Evolutionary conservation across 1,140 invertebrate species (phyloP).

Genomic region (Hyles euphorbiae): DNA sequence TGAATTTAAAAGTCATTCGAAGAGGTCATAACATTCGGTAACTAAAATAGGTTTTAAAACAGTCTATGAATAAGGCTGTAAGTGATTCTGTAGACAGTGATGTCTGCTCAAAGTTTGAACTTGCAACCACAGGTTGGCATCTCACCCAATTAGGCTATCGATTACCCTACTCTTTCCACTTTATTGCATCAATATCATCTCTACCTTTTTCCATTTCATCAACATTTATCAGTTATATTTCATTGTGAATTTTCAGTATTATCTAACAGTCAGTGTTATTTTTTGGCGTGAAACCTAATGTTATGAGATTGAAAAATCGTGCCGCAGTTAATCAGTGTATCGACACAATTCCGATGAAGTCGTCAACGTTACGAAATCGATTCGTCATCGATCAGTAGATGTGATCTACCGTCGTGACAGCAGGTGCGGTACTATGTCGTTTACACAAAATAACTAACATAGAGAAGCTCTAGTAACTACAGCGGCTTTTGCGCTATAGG

Average conservation of each 20-base stretch:
- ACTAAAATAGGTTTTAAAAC: no score
- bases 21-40: no score
- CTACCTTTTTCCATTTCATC: background rate
- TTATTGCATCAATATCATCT: no score
- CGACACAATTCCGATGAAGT: slow-evolving; percentile 57
- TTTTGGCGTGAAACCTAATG: background rate
- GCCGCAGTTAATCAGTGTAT: slow-evolving; percentile 35
- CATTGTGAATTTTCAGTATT: background rate
- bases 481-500: background rate
- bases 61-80: no score
- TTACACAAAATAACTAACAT: slow-evolving; percentile 3
- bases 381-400: slow-evolving; percentile 61
- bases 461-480: background rate
- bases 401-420: slow-evolving; percentile 68
- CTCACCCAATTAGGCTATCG: no score
- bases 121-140: no score
- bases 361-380: slow-evolving; percentile 59
- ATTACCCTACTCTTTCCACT: no score
- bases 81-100: no score
- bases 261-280: background rate
- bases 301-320: slow-evolving; percentile 15
- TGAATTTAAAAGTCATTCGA: no score
- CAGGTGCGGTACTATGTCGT: slow-evolving; percentile 50
- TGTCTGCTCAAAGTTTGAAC: no score
- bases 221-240: background rate